Conservation (phyloP, 2,888 invertebrate genomes). For the Hololepta plana region DNA sequence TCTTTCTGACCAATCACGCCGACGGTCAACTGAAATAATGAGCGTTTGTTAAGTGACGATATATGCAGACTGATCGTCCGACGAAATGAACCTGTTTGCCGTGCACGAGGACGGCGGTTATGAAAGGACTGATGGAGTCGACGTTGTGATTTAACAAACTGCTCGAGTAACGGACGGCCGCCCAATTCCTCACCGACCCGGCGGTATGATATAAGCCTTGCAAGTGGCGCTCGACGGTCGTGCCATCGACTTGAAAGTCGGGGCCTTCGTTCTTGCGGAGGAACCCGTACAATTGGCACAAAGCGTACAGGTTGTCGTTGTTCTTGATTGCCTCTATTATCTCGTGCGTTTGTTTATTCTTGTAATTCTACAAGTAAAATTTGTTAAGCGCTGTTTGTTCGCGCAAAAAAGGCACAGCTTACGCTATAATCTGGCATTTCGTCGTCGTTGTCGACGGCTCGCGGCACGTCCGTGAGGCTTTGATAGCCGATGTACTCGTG, state of each 20-base stretch:
- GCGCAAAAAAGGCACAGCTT: conserved; percentile 22
- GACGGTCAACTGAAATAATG: conserved; percentile 50
- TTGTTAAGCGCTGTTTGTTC: conserved; percentile 12
- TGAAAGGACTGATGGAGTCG: conserved; percentile 95
- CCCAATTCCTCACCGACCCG: conserved; percentile 77
- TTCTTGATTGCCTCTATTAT: conserved; percentile 51
- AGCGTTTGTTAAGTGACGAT: no score
- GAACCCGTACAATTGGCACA: conserved; percentile 71
- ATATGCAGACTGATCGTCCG: no score
- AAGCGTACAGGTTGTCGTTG: conserved; percentile 56
- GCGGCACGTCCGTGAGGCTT: conserved; percentile 87
- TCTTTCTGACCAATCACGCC: conserved; percentile 90
- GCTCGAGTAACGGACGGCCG: conserved; percentile 87
- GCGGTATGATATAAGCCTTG: conserved; percentile 62
- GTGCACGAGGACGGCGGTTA: conserved; percentile 92
- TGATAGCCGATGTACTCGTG: conserved; percentile 90
- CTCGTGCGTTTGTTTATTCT: conserved; percentile 49
- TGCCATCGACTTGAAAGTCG: conserved; percentile 47
- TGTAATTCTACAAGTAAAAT: conserved; percentile 32
- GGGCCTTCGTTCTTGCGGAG: conserved; percentile 66
- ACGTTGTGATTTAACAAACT: conserved; percentile 87
- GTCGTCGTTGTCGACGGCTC: conserved; percentile 57
- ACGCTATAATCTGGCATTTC: conserved; percentile 27
- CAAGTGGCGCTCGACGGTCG: conserved; percentile 47
- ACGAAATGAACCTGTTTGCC: conserved; percentile 99